A percentile compares a stretch with the other conserved stretches of the same genome.
phyloP scores from a whole-genome alignment of 2,888 invertebrate species.

The Cacoxenus indagator region DNA sequence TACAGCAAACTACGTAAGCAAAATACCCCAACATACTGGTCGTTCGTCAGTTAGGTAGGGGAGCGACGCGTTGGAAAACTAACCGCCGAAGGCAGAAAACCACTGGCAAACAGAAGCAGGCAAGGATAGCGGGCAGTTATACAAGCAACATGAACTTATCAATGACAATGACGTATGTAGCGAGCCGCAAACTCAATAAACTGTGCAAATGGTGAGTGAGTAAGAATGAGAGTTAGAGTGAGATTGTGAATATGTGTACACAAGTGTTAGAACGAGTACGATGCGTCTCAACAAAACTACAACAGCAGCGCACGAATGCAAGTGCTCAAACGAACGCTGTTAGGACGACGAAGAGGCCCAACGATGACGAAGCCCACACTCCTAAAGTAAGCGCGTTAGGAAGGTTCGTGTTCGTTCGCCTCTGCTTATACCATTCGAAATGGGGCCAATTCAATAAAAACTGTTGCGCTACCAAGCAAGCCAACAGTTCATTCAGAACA shows the following conservation, averaged over 20 bases:
- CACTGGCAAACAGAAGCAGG: not conserved
- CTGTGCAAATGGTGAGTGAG: not conserved
- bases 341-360: not conserved
- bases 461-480: constrained; percentile 61
- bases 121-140: too few relatives aligned
- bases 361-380: not conserved
- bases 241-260: not conserved
- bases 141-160: constrained; percentile 49
- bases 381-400: too few relatives aligned
- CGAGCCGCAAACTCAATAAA: constrained; percentile 2
- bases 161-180: constrained; percentile 58
- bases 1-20: constrained; percentile 48
- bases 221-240: not conserved
- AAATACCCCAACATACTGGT: constrained; percentile 30
- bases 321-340: not conserved
- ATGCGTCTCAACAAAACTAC: not conserved
- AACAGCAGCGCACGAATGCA: not conserved
- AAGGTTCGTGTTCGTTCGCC: too few relatives aligned
- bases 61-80: not conserved
- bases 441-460: constrained; percentile 66
- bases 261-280: not conserved
- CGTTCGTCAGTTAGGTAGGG: not conserved
- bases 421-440: constrained; percentile 35
- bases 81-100: not conserved
- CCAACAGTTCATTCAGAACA: constrained; percentile 68